Conservation (phyloP, 2,113 vertebrate genomes). For the Eulemur macaco region DNA sequence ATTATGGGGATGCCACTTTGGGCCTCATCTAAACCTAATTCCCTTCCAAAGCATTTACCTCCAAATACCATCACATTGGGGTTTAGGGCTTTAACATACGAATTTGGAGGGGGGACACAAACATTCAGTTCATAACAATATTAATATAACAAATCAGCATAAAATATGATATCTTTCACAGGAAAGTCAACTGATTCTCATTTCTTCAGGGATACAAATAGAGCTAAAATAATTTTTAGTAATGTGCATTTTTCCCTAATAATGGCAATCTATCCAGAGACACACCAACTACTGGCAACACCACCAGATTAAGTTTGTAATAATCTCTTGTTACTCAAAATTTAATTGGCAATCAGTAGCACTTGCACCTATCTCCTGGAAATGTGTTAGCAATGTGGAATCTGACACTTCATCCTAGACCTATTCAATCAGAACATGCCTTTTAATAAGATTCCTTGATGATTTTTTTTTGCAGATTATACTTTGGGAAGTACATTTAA, state of each 20-base stretch:
- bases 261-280: not conserved
- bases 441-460: not conserved
- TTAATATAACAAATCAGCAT: not conserved
- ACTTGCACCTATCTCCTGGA: not conserved
- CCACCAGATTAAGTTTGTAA: not conserved
- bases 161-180: not conserved
- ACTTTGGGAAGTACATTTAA: not conserved
- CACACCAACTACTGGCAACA: not conserved
- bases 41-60: not conserved
- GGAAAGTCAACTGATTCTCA: not conserved
- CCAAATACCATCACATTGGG: too few relatives aligned
- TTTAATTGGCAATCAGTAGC: not conserved
- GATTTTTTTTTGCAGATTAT: not conserved
- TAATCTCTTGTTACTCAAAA: not conserved
- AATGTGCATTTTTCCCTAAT: not conserved
- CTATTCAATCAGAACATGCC: not conserved
- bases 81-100: not conserved
- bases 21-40: not conserved
- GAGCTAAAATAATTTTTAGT: not conserved
- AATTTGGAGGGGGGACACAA: too few relatives aligned
- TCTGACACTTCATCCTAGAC: not conserved
- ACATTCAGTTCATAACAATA: not conserved
- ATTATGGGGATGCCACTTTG: not conserved
- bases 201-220: not conserved
- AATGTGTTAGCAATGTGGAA: not conserved